Conservation (phyloP, 2,888 invertebrate species). For the Tryphoninae sp. region DNA sequence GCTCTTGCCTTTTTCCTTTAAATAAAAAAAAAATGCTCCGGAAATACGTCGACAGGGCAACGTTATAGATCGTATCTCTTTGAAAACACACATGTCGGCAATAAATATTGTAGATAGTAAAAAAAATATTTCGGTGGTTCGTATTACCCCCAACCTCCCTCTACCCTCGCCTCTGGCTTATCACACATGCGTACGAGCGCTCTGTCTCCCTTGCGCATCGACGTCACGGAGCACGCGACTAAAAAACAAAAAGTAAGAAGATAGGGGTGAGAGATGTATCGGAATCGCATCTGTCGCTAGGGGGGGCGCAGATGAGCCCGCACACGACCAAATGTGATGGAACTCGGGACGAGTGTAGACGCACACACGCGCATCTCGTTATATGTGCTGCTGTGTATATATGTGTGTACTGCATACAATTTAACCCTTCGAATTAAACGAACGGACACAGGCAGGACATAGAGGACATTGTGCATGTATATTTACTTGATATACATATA, state of each 20-base stretch:
- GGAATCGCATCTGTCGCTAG: constrained; percentile 41
- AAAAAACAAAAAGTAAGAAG: constrained; percentile 4
- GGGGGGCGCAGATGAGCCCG: constrained; percentile 19
- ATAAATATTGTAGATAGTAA: no score
- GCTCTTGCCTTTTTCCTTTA: no score
- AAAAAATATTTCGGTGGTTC: no score
- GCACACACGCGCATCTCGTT: neutral
- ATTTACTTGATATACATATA: neutral
- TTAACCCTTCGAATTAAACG: constrained; percentile 49
- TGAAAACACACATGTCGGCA: no score
- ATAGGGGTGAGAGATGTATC: constrained; percentile 10
- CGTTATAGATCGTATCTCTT: no score
- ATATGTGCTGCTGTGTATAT: neutral
- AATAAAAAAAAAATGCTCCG: no score
- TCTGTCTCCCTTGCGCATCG: constrained; percentile 15
- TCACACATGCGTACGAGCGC: neutral
- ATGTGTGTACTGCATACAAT: constrained; percentile 19
- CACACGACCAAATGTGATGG: constrained; percentile 40
- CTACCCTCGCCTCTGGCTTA: neutral
- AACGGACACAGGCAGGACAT: constrained; percentile 24
- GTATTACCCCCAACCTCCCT: neutral
- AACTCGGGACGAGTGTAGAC: constrained; percentile 27
- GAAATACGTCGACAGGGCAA: no score
- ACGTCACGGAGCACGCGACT: constrained; percentile 35
- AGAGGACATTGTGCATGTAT: constrained; percentile 4